Evolutionary conservation across 2,113 vertebrate genomes (phyloP), one percentile per base, ranked within the genome.

Genomic region (Scolopax mira): DNA sequence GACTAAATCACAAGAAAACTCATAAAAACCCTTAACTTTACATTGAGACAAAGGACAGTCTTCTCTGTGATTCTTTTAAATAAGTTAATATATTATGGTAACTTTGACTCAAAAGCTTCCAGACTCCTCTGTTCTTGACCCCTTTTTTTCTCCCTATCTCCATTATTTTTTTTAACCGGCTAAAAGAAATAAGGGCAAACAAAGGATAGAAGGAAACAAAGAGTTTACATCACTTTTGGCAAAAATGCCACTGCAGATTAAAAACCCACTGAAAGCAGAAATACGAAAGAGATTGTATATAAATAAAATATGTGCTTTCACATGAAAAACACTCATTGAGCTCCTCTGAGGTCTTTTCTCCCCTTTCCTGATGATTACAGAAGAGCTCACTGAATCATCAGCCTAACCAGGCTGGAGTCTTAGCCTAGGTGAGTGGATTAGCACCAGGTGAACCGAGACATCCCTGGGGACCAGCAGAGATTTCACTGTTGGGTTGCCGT

Each of bases 201-300:
- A 54, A 84, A 74, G 7, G 25, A 55, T 23, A 71, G 16, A 79
- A 73, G 16, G 25, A 66, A 77, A 89, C 23, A 79, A 61, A 46
- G 30, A 39, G 11, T 18, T 62, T 54, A 46, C 2, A 22, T 23
- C 0, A 4, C 27, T 90, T 85, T 60, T 70, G 51, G 31, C 10
- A 81, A 90, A 80, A 70, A 61, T 7, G 7, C 9, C 48, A 25
- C 22, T 12, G 30, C 27, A 61, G 33, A 65, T 75, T 64, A 58
- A 84, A 91, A 91, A 37, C 46, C 22, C 48, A 66, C 25, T 33
- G 37, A 84, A 81, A 92, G 11, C 33, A 91, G 35, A 89, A 75
- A 62, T 51, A 57, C 1, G 64, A 54, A 67, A 75, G 11, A 64
- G 19, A 14, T n/a, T 10, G 65, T 18, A 30, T 7, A 35, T 37